A percentile compares a stretch with the other conserved stretches of the same genome.
Evolutionary conservation across 2,797 vertebrate species (phyloP).

Genomic region (Oryzias dopingdopingensis): DNA sequence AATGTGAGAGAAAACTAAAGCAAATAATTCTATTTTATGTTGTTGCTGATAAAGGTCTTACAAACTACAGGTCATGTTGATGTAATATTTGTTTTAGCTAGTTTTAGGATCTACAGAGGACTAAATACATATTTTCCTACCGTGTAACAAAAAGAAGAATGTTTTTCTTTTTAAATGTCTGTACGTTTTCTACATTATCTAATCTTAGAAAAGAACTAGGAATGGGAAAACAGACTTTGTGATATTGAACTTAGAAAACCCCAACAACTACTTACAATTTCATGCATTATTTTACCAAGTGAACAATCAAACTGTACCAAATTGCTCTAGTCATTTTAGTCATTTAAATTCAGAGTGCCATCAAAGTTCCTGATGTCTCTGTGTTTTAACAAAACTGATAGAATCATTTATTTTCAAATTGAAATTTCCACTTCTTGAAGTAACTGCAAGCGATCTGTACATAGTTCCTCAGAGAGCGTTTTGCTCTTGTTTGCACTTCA

Average conservation of each 20-base stretch:
- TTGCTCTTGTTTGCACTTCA: conserved; percentile 34
- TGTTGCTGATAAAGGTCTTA: too few relatives aligned
- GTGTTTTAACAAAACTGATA: conserved; percentile 58
- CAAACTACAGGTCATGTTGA: too few relatives aligned
- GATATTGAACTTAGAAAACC: neutral
- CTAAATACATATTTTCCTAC: too few relatives aligned
- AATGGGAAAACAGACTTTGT: neutral
- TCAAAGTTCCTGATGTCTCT: conserved; percentile 41
- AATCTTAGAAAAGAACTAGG: neutral
- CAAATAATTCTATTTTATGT: too few relatives aligned
- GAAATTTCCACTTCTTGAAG: conserved; percentile 53
- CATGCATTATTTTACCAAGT: neutral
- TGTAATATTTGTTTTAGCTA: too few relatives aligned
- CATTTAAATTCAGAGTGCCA: conserved; percentile 49
- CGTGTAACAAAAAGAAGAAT: too few relatives aligned
- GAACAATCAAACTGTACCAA: conserved; percentile 23
- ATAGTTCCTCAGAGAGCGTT: conserved; percentile 33
- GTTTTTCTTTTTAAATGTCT: neutral
- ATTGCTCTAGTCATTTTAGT: conserved; percentile 28
- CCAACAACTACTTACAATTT: neutral
- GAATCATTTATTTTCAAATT: conserved; percentile 58
- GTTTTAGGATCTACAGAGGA: too few relatives aligned
- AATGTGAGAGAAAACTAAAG: too few relatives aligned
- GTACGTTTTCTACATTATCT: neutral
- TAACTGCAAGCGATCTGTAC: conserved; percentile 51